Percentiles rank a stretch among this genome's conserved stretches.
Evolutionary conservation across 2,888 invertebrate genomes (phyloP).

Genomic region (Pristionchus maxplancki): DNA sequence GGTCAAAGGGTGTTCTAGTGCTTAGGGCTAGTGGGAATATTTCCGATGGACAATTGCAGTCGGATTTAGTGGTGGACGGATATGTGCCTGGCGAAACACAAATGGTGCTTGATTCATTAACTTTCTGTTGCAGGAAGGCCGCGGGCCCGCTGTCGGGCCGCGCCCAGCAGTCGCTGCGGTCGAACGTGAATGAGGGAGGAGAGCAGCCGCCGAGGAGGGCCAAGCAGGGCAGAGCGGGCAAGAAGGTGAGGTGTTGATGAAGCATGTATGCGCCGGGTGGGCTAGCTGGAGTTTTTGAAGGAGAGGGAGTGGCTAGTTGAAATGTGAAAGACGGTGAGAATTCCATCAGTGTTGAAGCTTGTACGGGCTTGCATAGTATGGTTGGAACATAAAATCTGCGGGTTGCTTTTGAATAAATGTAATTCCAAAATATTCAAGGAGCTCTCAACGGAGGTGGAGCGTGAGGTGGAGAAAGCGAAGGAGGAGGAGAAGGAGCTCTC

Average conservation of each 20-base stretch:
- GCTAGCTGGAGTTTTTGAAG: too few species aligned
- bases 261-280: too few species aligned
- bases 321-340: neutral
- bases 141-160: constrained; percentile 67
- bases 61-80: too few species aligned
- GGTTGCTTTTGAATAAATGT: neutral
- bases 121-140: constrained; percentile 59
- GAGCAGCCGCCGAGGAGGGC: neutral
- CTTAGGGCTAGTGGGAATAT: too few species aligned
- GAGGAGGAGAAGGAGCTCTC: constrained; percentile 67
- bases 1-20: too few species aligned
- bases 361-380: too few species aligned
- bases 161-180: constrained; percentile 62
- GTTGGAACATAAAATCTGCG: neutral
- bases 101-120: neutral
- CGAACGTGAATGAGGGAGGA: constrained; percentile 55
- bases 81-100: too few species aligned
- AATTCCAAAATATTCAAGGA: too few species aligned
- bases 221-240: neutral
- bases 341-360: neutral
- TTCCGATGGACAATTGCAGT: too few species aligned
- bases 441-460: constrained; percentile 60
- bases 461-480: constrained; percentile 55
- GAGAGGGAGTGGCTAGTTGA: neutral
- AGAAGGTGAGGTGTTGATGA: constrained; percentile 10